Evolutionary conservation across 2,797 vertebrate genomes (phyloP), one percentile per base, ranked within the genome.

Genomic region (Borostomias antarcticus): DNA sequence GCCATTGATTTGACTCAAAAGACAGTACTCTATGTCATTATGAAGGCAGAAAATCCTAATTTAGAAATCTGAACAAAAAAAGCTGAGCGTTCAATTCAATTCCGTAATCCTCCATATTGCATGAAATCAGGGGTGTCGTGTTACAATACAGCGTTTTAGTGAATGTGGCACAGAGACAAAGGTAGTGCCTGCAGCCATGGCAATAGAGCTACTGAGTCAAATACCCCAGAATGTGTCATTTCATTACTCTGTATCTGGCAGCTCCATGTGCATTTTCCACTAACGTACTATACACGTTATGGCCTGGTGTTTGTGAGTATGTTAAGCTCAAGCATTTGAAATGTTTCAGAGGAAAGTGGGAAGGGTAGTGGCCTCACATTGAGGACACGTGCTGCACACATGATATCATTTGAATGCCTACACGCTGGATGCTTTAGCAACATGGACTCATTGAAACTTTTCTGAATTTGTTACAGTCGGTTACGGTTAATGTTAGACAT

Each of bases 21-120:
- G 83, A 91, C 86, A 91, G 88, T 84, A 86, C 88, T 90, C 88
- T 84, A 85, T 88, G 82, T 89, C 91, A 91, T 92, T 91, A 89
- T 84, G 81, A 83, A 90, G 87, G 89, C 87, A 91, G 89, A 92
- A 93, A 93, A 93, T 92, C 90, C 90, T 89, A 91, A 93, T 92
- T 92, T 92, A 91, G 91, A 92, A 92, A 91, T 91, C 83, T 88
- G 85, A 91, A 90, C 86, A 90, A 87, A 87, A 74, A 90, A 84
- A 86, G 81, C 82, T 8, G 79, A 86, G 89, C 83, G 37, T 86
- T 91, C 86, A 89, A 89, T 91, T 91, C 87, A 88, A 86, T 89
- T 85, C 85, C 78, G 62, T 93, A 93, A 93, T 93, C 91, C 87
- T 78, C 84, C 85, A 88, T 89, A 86, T 86, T 88, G 89, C 90